Evolutionary conservation across 2,113 vertebrate species (phyloP), one percentile per base, ranked within the genome.

Genomic region (Canis aureus): DNA sequence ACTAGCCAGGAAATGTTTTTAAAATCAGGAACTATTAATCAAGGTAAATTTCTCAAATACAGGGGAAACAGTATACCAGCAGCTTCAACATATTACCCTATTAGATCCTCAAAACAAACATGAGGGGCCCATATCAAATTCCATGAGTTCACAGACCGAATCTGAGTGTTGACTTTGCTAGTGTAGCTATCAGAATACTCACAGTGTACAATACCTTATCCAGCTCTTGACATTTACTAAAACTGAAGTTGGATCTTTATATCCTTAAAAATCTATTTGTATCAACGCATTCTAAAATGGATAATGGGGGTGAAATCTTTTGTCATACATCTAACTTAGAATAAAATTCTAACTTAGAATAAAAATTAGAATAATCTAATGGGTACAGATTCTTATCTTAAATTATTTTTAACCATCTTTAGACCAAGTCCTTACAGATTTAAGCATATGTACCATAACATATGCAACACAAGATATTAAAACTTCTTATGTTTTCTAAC

Each of bases 1-100:
- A 69, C 12, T 38, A 95, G 23, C 11, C 60, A 91, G 79, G 10
- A 53, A 35, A 66, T 19, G 11, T 64, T 83, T 93, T 82, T 17
- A 22, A 87, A 91, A 78, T 85, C 49, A 95, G 51, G 84, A 10
- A 64, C 64, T 91, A 91, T 79, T 87, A 83, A 59, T 51, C 23
- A 73, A 82, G 17, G 2, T 73, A 13, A 93, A 35, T 35, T 93
- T 78, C 76, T 67, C 38, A 86, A 76, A n/a, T 69, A 86, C 2
- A 38, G 16, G 10, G 10, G 5, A 38, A 51, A 35, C 9, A 35
- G 20, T 29, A 79, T 4, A 22, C 10, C 6, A 49, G 11, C 35
- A 62, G 1, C 3, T 84, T 64, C 43, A 76, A 83, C 1, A 71
- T 53, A 87, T 82, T 96, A 64, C 1, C 29, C 53, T 64, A 35